Conservation (phyloP, 2,797 vertebrate genomes). For the Nyctalus aviator region DNA sequence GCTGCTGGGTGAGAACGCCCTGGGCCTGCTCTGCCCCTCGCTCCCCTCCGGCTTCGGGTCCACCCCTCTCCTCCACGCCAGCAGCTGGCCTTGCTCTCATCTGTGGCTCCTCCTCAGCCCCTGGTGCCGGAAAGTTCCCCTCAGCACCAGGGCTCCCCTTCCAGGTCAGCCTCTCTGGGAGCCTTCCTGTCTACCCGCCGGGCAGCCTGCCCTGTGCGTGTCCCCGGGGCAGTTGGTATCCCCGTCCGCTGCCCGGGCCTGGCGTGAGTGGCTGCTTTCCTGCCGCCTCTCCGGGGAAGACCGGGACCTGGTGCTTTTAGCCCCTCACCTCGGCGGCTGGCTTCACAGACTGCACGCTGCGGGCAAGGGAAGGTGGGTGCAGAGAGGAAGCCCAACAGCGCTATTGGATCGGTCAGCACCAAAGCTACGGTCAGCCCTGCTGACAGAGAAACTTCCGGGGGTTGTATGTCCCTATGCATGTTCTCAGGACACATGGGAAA, state of each 20-base stretch:
- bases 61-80: neutral
- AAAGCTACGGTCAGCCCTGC: neutral
- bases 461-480: neutral
- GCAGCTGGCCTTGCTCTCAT: neutral
- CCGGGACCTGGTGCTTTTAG: neutral
- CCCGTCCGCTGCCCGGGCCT: neutral
- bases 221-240: too few species aligned
- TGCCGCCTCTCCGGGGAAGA: neutral
- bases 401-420: neutral
- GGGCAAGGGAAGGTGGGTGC: neutral
- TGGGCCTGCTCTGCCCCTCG: neutral
- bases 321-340: neutral
- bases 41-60: neutral
- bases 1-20: neutral
- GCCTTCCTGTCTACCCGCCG: accelerated
- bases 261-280: neutral
- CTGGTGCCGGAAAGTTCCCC: neutral
- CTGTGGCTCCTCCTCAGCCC: neutral
- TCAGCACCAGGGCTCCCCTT: neutral
- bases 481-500: constrained; percentile 18
- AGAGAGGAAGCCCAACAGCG: neutral
- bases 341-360: neutral
- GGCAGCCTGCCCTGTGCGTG: too few species aligned
- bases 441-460: neutral
- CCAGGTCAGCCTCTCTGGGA: neutral